Evolutionary conservation across 2,797 vertebrate genomes (phyloP), one percentile per base, ranked within the genome.

Genomic region (Tachyglossus aculeatus): DNA sequence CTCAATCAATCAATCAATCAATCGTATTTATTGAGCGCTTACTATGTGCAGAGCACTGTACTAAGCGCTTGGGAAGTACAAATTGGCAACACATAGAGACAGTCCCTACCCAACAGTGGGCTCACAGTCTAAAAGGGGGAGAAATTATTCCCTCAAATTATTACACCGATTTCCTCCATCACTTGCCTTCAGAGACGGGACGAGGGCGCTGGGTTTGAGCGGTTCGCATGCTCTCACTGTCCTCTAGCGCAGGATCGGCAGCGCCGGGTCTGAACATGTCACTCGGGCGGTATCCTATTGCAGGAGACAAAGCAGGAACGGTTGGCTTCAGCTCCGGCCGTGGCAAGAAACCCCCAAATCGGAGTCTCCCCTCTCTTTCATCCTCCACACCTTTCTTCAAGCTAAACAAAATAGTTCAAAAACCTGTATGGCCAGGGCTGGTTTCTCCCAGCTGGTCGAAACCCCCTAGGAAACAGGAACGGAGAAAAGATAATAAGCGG

Each of bases 211-310:
- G 50, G 22, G 38, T 19, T 5, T 64, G 50, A 36, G 44, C 22
- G 61, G 31, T 78, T 65, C 39, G 53, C 63, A 59, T 76, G 48
- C 27, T 66, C 8, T 36, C n/a, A 9, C n/a, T 4, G 3, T 14
- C 22, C 18, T 41, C 1, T 16, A 50, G 64, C 80, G 54, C 2
- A 25, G 58, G 16, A 31, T 7, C 19, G 16, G 13, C 25, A 32
- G 37, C 5, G 4, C 37, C 11, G 2, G 7, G 18, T 58, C 50
- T 79, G 45, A 43, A 44, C 9, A 33, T 15, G 19, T 48, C 47
- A 57, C 16, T 39, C 10, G 58, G 51, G 51, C 9, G 16, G 3
- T 65, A 21, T 18, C 5, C 3, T 56, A 36, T 3, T 67, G 48
- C 51, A 68, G 39, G 41, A 41, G 54, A 79, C 24, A 18, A 2